Percentiles rank a stretch among this genome's conserved stretches.
Conservation (phyloP, 1,140 invertebrate genomes). For the Diachasmimorpha longicaudata region DNA sequence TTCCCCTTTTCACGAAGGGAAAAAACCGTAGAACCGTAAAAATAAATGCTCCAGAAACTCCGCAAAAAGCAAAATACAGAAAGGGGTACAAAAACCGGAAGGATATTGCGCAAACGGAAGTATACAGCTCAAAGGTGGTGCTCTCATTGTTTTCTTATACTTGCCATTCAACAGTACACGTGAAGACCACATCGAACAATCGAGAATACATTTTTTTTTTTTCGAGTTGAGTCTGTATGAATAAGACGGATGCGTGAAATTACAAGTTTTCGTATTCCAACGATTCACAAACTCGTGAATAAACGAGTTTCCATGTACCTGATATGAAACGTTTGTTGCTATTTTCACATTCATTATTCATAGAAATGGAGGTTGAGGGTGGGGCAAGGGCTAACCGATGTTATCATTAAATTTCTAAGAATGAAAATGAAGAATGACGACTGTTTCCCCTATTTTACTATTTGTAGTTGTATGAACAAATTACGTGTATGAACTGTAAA, state of each 20-base stretch:
- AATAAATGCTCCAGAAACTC: neutral
- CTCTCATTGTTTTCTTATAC: slow-evolving; percentile 43
- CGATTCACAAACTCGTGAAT: neutral
- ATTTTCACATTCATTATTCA: neutral
- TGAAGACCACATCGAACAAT: slow-evolving; percentile 45
- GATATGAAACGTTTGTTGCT: neutral
- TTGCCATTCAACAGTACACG: slow-evolving; percentile 47
- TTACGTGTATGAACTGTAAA: too few species aligned
- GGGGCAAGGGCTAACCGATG: too few species aligned
- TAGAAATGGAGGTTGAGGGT: neutral
- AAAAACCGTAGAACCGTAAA: neutral
- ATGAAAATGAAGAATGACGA: too few species aligned
- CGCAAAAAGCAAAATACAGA: neutral
- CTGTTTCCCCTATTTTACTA: too few species aligned
- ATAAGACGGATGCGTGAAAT: slow-evolving; percentile 52
- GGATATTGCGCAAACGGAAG: slow-evolving; percentile 59
- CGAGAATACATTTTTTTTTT: slow-evolving; percentile 33
- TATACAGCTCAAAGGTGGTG: slow-evolving; percentile 34
- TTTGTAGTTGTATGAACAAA: too few species aligned
- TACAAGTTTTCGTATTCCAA: slow-evolving; percentile 33
- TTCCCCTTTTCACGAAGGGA: neutral
- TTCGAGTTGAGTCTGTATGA: slow-evolving; percentile 26
- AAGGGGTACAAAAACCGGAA: slow-evolving; percentile 44
- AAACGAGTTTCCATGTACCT: neutral
- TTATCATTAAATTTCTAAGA: too few species aligned